These are phyloP conservation scores for Melanotaenia parkinsoni DNA, from an alignment of 2,797 vertebrate genomes.

Conservation along the genomic window DNA sequence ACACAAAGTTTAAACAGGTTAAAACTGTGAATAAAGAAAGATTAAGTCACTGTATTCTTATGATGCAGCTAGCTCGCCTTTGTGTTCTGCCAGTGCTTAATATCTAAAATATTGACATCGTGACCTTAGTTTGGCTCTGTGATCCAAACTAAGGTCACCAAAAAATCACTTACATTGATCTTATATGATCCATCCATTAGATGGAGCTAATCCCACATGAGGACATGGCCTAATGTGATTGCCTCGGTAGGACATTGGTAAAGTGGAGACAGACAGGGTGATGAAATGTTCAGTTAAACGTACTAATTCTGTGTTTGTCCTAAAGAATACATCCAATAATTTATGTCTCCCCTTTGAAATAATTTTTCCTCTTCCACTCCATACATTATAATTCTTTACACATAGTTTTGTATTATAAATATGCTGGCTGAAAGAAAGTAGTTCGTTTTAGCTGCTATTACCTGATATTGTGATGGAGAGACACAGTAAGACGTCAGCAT, in stretches of 20 bases:
- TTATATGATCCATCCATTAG: constrained; percentile 50
- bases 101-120: constrained; percentile 40
- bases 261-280: constrained; percentile 31
- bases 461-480: too few species aligned
- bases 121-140: constrained; percentile 14
- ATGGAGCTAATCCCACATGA: constrained; percentile 52
- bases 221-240: constrained; percentile 60
- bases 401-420: too few species aligned
- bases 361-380: background rate
- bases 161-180: constrained; percentile 54
- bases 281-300: constrained; percentile 19
- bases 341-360: background rate
- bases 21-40: constrained; percentile 5
- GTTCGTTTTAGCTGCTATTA: background rate
- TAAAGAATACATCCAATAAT: background rate
- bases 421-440: too few species aligned
- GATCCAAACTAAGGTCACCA: constrained; percentile 53
- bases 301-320: constrained; percentile 2
- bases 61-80: constrained; percentile 8
- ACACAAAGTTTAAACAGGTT: background rate
- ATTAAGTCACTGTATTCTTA: background rate
- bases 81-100: constrained; percentile 14
- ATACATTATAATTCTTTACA: background rate
- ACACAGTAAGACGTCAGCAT: background rate
- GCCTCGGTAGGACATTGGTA: constrained; percentile 22